Conservation (phyloP, 2,113 vertebrate species). For the Chionis minor region DNA sequence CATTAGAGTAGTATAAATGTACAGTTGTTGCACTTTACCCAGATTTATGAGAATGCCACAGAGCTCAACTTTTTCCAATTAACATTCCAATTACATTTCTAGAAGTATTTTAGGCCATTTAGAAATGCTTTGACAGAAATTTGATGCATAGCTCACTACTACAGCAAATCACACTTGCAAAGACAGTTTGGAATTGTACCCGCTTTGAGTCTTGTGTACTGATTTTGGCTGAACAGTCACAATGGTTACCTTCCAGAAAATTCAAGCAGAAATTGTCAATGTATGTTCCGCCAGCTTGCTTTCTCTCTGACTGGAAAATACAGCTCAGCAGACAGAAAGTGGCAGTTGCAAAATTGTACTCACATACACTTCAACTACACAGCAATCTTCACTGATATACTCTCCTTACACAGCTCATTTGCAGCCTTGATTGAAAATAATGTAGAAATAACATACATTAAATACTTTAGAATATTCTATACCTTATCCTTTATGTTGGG, state of each 20-base stretch:
- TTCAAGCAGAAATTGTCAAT: neutral
- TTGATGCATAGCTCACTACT: neutral
- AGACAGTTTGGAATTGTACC: neutral
- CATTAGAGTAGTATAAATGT: neutral
- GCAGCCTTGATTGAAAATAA: constrained; percentile 19
- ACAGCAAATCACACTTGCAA: constrained; percentile 14
- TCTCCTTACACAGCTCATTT: constrained; percentile 15
- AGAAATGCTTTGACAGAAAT: constrained; percentile 26
- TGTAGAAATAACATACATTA: neutral
- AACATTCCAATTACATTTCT: constrained; percentile 30
- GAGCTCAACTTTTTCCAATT: constrained; percentile 28
- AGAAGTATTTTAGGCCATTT: constrained; percentile 10
- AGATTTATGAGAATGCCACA: constrained; percentile 21
- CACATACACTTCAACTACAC: neutral
- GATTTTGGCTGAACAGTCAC: neutral
- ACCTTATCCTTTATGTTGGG: neutral
- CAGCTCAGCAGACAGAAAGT: neutral
- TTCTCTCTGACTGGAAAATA: neutral
- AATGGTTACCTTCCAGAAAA: neutral
- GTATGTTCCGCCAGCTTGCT: neutral
- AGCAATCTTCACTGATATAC: neutral
- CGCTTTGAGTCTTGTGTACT: neutral
- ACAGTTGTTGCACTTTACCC: neutral
- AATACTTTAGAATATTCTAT: neutral
- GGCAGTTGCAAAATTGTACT: neutral